These are phyloP conservation scores for Tetragnatha montana DNA, from an alignment of 2,888 invertebrate genomes.

Conservation along the genomic window DNA sequence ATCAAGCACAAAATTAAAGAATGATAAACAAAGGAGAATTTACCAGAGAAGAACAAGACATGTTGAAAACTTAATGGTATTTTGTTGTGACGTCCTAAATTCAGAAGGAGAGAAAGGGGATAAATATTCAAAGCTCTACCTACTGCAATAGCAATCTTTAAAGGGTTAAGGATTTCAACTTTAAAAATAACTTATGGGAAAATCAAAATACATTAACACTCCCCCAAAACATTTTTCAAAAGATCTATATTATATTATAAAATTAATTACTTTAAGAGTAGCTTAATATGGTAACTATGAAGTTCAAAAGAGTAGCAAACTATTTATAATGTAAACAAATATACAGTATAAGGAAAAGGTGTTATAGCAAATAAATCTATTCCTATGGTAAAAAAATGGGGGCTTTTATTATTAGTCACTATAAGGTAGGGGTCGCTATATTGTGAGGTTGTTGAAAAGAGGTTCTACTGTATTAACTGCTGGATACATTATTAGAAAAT, in stretches of 20 bases:
- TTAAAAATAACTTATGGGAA: background rate
- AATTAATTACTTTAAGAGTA: background rate
- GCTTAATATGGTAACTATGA: background rate
- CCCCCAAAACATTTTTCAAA: too few species aligned
- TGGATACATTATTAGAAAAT: too few species aligned
- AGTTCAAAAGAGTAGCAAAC: too few species aligned
- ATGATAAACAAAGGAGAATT: background rate
- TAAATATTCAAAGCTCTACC: conserved; percentile 97
- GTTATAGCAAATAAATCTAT: too few species aligned
- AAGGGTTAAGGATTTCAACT: conserved; percentile 20
- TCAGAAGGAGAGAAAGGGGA: conserved; percentile 92
- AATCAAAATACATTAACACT: background rate
- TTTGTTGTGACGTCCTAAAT: conserved; percentile 92
- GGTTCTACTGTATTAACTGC: too few species aligned
- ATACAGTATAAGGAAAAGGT: too few species aligned
- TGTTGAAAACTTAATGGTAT: conserved; percentile 96
- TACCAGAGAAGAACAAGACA: conserved; percentile 97
- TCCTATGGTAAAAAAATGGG: too few species aligned
- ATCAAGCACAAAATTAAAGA: background rate
- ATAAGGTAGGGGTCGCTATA: too few species aligned
- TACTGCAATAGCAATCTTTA: conserved; percentile 89
- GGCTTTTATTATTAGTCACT: too few species aligned
- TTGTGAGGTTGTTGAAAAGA: too few species aligned
- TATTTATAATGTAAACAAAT: too few species aligned
- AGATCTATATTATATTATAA: background rate